Conservation (phyloP, 2,797 vertebrate genomes). For the Pelobates cultripes region DNA sequence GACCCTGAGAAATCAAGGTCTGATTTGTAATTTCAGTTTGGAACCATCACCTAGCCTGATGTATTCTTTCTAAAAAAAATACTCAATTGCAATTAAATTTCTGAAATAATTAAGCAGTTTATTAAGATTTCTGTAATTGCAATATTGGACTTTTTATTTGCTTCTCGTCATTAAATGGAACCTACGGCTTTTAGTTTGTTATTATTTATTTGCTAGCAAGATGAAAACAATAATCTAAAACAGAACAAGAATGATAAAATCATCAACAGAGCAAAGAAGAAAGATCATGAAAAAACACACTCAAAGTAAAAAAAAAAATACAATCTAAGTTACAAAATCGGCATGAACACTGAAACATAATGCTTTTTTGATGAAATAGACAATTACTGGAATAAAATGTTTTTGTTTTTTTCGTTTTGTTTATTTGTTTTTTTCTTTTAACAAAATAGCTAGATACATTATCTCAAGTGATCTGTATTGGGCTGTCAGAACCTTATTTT, state of each 20-base stretch:
- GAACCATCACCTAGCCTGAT: conserved; percentile 7
- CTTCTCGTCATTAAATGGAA: background rate
- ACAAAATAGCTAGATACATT: too few relatives aligned
- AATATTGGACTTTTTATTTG: background rate
- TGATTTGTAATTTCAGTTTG: background rate
- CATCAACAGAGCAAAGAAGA: too few relatives aligned
- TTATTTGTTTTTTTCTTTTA: too few relatives aligned
- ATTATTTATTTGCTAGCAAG: background rate
- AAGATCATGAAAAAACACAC: too few relatives aligned
- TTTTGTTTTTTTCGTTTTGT: too few relatives aligned
- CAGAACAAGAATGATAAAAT: background rate
- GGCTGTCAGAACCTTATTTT: too few relatives aligned
- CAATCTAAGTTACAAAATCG: too few relatives aligned
- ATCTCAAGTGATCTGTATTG: too few relatives aligned
- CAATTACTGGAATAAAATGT: too few relatives aligned
- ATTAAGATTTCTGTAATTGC: background rate
- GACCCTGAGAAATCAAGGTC: conserved; percentile 56
- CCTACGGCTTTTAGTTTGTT: background rate
- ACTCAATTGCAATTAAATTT: conserved; percentile 1
- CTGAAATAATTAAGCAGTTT: background rate
- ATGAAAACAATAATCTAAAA: background rate
- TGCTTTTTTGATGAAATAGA: too few relatives aligned
- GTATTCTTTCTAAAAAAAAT: background rate
- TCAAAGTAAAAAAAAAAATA: too few relatives aligned
- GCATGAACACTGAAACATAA: too few relatives aligned